Base-by-base conservation (phyloP, 2,888 invertebrate genomes). In the Coremacera marginata region DNA sequence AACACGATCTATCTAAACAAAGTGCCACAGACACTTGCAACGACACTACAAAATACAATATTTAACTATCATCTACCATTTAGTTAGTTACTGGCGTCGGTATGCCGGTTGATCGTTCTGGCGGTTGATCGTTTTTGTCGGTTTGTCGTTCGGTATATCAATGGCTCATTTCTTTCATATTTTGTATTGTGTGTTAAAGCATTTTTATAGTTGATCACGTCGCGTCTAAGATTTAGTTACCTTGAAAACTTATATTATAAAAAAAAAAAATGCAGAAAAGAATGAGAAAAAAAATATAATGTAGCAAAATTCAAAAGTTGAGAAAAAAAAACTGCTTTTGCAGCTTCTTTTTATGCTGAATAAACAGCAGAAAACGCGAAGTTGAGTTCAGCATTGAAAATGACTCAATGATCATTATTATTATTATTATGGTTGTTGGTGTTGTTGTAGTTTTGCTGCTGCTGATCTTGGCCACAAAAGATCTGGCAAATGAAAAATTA, bases 311-410 rank as follows among this genome's bases (percentile, higher is more conserved):
- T 22, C 22, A 60, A 22, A 60, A 60, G 5, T 0, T 5, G 3
- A 11, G 25, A 11, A 60, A 60, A 60, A 60, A 60, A 60, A 60
- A 60, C 60, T 60, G 27, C 60, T 60, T 60, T 16, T 27, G 60
- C 60, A 60, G 60, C 60, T 60, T 60, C 60, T 60, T 60, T 60
- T 60, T 60, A 27, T 57, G 57, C 22, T 25, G 27, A 60, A 19
- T 27, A 11, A 60, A 27, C 60, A 27, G 14, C 25, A 60, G 27
- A 14, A 60, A 60, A 60, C 25, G 25, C 27, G 25, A 16, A 11
- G 65, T 37, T 67, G 67, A 44, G 44, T 19, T 68, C 51, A 51
- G 51, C 68, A 68, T 68, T 68, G 68, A 68, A 68, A 68, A 68
- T 68, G 68, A 68, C 51, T 68, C 68, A 68, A 68, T 68, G 68